Percentiles rank a stretch among this genome's conserved stretches.
phyloP scores from a whole-genome alignment of 1,140 invertebrate species.

The Trinorchestia longiramus region DNA sequence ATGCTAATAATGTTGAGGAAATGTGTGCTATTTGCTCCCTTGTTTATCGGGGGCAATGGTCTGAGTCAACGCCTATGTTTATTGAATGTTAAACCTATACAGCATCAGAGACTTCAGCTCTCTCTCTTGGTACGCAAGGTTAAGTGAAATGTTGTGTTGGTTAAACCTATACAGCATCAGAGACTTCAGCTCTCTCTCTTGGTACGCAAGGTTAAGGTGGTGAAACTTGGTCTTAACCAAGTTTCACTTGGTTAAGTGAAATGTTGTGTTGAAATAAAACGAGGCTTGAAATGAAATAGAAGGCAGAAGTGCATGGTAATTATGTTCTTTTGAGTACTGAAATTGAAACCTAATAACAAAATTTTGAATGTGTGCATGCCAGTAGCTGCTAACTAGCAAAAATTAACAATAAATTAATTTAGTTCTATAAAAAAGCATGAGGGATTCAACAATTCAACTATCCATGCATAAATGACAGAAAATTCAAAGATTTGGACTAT shows the following conservation, averaged over 20 bases:
- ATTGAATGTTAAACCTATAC: neutral
- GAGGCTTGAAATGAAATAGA: neutral
- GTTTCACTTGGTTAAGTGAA: too few species aligned
- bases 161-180: neutral
- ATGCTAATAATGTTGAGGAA: slow-evolving; percentile 19
- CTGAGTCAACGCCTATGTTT: neutral
- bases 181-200: neutral
- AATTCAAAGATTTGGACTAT: too few species aligned
- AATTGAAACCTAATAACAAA: neutral
- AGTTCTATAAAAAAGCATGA: neutral
- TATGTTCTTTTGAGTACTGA: neutral
- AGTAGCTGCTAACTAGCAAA: too few species aligned
- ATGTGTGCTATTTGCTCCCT: neutral
- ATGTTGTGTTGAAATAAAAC: neutral
- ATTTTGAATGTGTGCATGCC: neutral
- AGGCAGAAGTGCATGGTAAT: neutral
- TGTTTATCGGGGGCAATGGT: neutral
- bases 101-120: neutral
- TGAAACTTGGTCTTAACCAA: too few species aligned
- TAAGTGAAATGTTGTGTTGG: neutral
- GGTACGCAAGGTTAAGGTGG: neutral
- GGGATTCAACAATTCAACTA: too few species aligned
- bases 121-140: neutral
- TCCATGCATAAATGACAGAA: too few species aligned
- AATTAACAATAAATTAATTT: too few species aligned